These are phyloP conservation scores for Saccopteryx leptura DNA, from an alignment of 2,113 vertebrate species.

Conservation along the genomic window DNA sequence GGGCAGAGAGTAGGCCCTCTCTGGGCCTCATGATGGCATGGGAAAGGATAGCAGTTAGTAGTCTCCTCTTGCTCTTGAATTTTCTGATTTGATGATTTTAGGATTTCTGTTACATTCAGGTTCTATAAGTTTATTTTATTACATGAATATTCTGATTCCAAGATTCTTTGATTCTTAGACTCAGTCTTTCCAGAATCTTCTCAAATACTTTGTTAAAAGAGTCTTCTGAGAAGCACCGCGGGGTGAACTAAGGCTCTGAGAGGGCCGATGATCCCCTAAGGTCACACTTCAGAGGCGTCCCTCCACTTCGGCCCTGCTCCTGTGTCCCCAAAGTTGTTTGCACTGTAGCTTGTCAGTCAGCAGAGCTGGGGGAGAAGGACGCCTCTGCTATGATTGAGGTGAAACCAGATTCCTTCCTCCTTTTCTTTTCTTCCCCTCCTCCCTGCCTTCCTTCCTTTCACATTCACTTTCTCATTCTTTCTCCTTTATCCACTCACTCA, in stretches of 20 bases:
- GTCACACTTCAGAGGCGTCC: neutral
- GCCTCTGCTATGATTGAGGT: neutral
- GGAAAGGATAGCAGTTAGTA: accelerated
- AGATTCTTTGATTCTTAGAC: neutral
- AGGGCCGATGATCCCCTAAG: accelerated
- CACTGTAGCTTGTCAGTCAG: neutral
- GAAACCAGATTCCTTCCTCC: too few species aligned
- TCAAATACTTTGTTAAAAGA: neutral
- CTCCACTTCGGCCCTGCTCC: neutral
- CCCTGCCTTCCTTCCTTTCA: too few species aligned
- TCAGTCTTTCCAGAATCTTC: constrained; percentile 4
- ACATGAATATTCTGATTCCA: neutral
- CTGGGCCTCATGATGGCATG: neutral
- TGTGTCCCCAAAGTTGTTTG: neutral
- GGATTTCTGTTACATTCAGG: neutral
- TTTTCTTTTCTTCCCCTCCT: accelerated
- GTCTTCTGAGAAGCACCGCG: neutral
- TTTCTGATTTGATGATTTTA: neutral
- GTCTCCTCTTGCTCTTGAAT: neutral
- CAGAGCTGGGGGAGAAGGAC: neutral
- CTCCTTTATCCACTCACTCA: neutral
- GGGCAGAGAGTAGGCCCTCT: neutral
- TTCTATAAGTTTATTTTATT: neutral
- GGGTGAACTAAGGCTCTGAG: neutral
- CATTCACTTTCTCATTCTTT: neutral